These are phyloP conservation scores for Physocephala rufipes DNA, from an alignment of 2,888 invertebrate genomes.

Conservation along the genomic window DNA sequence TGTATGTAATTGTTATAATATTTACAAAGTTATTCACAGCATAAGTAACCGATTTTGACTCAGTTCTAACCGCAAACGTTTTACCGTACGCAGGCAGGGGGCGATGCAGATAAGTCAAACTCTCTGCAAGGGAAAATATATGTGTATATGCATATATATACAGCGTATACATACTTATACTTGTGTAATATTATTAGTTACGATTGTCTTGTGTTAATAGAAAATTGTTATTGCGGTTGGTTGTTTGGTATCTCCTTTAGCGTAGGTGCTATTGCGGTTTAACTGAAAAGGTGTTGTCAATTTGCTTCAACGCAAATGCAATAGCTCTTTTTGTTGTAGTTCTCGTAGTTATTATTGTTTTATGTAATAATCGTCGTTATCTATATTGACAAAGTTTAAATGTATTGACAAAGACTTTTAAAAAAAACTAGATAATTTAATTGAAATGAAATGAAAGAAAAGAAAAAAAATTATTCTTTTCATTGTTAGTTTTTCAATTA, in stretches of 20 bases:
- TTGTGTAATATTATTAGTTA: not conserved
- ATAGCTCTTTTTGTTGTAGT: not conserved
- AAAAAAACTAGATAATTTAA: not conserved
- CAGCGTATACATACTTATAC: not conserved
- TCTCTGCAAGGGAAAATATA: not conserved
- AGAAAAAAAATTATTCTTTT: not conserved
- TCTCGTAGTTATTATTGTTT: not conserved
- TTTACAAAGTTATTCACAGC: no score
- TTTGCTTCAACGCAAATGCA: not conserved
- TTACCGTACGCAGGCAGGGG: not conserved
- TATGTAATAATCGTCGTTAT: not conserved
- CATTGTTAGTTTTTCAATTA: no score
- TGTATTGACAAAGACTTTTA: not conserved
- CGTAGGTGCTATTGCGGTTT: conserved; percentile 27
- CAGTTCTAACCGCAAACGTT: not conserved
- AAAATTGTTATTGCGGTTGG: conserved; percentile 6
- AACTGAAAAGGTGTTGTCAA: conserved; percentile 16
- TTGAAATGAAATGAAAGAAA: conserved; percentile 8
- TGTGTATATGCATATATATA: not conserved
- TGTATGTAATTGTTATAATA: no score
- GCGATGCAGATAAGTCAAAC: not conserved
- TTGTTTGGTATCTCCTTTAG: not conserved
- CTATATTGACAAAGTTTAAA: not conserved
- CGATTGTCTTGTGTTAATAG: conserved; percentile 8
- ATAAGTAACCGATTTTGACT: no score